Evolutionary conservation across 2,888 invertebrate species (phyloP), one percentile per base, ranked within the genome.

Genomic region (Lycia hirtaria): DNA sequence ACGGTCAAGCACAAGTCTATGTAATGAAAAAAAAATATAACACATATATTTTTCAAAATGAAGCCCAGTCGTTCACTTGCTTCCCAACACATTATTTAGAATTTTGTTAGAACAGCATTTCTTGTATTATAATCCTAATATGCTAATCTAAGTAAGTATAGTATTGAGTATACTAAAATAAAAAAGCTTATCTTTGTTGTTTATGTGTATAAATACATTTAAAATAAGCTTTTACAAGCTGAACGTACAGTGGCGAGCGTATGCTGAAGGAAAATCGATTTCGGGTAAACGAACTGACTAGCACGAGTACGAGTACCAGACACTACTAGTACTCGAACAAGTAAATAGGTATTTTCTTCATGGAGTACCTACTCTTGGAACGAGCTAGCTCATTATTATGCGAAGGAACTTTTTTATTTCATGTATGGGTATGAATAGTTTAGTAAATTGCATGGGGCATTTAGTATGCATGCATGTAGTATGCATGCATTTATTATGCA

Each of bases 211-310:
- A 10, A 35, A 35, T 7, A 9, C 15, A 17, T 35, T 17, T 5
- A 4, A 5, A 35, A 35, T 17, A 35, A 17, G n/a, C 37, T 20
- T 9, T 12, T 10, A 2, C 22, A 9, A 20, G 20, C 32, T 32
- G 35, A 22, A 47, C 35, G 35, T 35, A 35, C 35, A 47, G 17
- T 5, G 41, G 20, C 14, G n/a, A 22, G 30, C 38, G 17, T 3
- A 28, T 38, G 19, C 28, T 38, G 33, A 19, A n/a, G n/a, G n/a
- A 38, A 41, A 40, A 50, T 40, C 49, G 49, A 50, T 50, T 20
- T 10, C 17, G 30, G 40, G 28, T 40, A 22, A 50, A 10, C 40
- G 40, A 50, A 50, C 49, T 20, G 12, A 14, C 10, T 0, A 6
- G 44, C 6, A 3, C 44, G 19, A 7, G 12, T 12, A 6, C 7